phyloP scores from a whole-genome alignment of 2,797 vertebrate genomes.

The Enteromius unitaeniatus region DNA sequence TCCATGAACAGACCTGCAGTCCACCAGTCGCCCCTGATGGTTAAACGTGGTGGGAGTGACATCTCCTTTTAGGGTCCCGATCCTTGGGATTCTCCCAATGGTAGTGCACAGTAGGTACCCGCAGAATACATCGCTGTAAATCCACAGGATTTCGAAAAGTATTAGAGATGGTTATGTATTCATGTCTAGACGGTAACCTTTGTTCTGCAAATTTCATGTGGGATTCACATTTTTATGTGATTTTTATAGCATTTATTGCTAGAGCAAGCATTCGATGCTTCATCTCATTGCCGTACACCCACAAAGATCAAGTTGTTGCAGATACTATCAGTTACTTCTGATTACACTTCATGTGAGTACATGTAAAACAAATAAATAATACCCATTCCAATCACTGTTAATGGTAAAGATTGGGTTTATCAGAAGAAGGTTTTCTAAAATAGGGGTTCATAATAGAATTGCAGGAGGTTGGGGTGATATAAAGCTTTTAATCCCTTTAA shows the following conservation, averaged over 20 bases:
- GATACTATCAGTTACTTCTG: not conserved
- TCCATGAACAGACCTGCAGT: constrained; percentile 83
- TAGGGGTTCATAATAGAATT: not conserved
- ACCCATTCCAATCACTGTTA: not conserved
- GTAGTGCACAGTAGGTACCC: constrained; percentile 88
- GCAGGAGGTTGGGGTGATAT: not conserved
- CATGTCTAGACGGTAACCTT: not conserved
- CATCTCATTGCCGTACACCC: not conserved
- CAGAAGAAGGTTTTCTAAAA: not conserved
- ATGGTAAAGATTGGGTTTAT: not conserved
- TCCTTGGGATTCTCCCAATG: constrained; percentile 81
- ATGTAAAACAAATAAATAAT: constrained; percentile 2
- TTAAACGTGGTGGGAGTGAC: constrained; percentile 87
- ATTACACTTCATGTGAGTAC: not conserved
- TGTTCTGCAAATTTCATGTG: constrained; percentile 1
- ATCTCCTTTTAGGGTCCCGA: constrained; percentile 87
- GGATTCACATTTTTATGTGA: not conserved
- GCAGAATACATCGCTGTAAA: constrained; percentile 86
- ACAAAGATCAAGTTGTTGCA: not conserved
- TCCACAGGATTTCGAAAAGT: constrained; percentile 24
- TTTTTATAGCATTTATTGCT: not conserved
- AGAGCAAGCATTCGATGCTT: not conserved
- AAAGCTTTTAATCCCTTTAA: not conserved
- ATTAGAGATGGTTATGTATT: not conserved
- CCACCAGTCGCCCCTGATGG: constrained; percentile 87